Evolutionary conservation across 2,888 invertebrate genomes (phyloP).

Genomic region (Cylloceria caligata): DNA sequence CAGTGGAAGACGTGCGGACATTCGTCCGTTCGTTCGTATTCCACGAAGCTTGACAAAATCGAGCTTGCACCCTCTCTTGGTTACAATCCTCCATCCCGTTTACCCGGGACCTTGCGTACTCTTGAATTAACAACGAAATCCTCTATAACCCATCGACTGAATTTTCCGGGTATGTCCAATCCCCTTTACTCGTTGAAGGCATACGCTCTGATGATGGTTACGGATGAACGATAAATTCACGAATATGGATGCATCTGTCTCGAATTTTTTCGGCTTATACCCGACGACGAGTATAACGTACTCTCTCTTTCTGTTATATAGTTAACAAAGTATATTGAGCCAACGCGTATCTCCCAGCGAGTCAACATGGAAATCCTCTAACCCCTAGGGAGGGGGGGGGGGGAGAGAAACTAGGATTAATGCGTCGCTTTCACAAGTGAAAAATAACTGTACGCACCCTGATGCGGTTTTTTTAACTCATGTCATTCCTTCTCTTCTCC

Average conservation of each 20-base stretch:
- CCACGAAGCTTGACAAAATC: slow-evolving; percentile 24
- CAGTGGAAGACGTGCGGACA: slow-evolving; percentile 58
- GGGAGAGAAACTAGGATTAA: slow-evolving; percentile 66
- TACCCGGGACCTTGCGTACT: background rate
- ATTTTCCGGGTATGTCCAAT: slow-evolving; percentile 45
- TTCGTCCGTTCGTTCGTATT: slow-evolving; percentile 41
- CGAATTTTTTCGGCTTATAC: slow-evolving; percentile 3
- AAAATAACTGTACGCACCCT: slow-evolving; percentile 61
- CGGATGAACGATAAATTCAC: slow-evolving; percentile 63
- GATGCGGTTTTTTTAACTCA: slow-evolving; percentile 15
- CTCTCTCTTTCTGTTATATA: slow-evolving; percentile 30
- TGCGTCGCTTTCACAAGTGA: slow-evolving; percentile 65
- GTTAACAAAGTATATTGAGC: slow-evolving; percentile 30
- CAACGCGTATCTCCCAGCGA: slow-evolving; percentile 58
- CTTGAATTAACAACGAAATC: slow-evolving; percentile 56
- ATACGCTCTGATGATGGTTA: slow-evolving; percentile 18
- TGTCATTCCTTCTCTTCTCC: background rate
- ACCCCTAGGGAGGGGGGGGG: slow-evolving; percentile 54
- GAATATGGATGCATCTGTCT: slow-evolving; percentile 57
- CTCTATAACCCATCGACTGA: slow-evolving; percentile 39
- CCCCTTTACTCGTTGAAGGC: background rate
- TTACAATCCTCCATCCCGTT: background rate
- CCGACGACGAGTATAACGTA: slow-evolving; percentile 33
- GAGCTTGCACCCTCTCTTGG: background rate
- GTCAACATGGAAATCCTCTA: slow-evolving; percentile 67